Base-by-base conservation (phyloP, 2,113 vertebrate species). In the Oncorhynchus keta region DNA sequence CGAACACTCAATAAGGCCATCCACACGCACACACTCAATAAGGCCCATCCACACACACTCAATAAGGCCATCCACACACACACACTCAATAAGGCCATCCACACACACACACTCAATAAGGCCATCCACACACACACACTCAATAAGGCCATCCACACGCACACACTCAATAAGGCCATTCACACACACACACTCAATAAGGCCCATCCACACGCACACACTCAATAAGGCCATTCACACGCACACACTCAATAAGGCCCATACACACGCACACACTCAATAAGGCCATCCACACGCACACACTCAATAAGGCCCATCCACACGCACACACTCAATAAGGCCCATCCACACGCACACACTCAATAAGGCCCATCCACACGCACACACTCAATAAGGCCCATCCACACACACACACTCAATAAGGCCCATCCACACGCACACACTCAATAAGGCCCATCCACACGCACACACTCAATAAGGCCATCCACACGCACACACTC, bases 131-230 rank as follows among this genome's bases (percentile, higher is more conserved):
- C 73, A 78, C 24, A 24, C 24, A 16, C 55, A 5, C 55, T 1
- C 55, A 59, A n/a, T 20, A 68, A 74, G 76, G 70, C 74, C 65
- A 73, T 75, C 18, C n/a, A n/a, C n/a, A n/a, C n/a, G n/a, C 2
- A 76, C 73, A 16, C 55, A 5, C 55, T 1, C 55, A 59, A n/a
- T 20, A 68, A 74, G 76, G 70, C 74, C 65, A 73, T 75, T 14
- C n/a, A n/a, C n/a, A n/a, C n/a, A n/a, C 2, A 76, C 73, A 78
- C 55, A 5, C 55, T 1, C 55, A 59, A n/a, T 20, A 68, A 74
- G 76, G 70, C n/a, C 74, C 65, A 73, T 75, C 18, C 2, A 76
- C 73, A 78, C 70, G 74, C n/a, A n/a, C 48, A 16, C 55, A 5
- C 55, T 1, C 55, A 59, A n/a, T 20, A 24, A 24, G 24, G 24